Conservation (phyloP, 2,888 invertebrate species). For the Morpho deidamia region DNA sequence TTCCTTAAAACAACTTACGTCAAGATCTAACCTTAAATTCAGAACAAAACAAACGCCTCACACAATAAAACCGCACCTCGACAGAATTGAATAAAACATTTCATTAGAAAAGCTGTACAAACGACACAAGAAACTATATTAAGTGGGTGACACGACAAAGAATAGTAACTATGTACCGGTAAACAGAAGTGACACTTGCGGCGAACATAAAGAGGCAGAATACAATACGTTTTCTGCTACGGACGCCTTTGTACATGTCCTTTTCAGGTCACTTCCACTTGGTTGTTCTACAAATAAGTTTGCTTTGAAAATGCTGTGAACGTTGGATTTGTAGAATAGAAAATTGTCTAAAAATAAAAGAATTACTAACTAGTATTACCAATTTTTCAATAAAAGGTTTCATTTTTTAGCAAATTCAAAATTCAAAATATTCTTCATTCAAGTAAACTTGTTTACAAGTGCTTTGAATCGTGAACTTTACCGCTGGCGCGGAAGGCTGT, state of each 20-base stretch:
- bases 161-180: conserved; percentile 40
- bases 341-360: too few relatives aligned
- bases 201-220: conserved; percentile 48
- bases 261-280: conserved; percentile 70
- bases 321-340: background rate
- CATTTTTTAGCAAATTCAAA: too few relatives aligned
- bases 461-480: too few relatives aligned
- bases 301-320: background rate
- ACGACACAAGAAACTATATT: conserved; percentile 33
- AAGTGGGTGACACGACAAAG: conserved; percentile 56
- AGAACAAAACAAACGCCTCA: conserved; percentile 1
- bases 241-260: conserved; percentile 60
- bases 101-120: conserved; percentile 30
- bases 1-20: background rate
- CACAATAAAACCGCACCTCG: conserved; percentile 3
- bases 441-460: too few relatives aligned
- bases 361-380: too few relatives aligned
- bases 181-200: conserved; percentile 48
- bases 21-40: conserved; percentile 1
- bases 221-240: conserved; percentile 67
- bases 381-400: too few relatives aligned
- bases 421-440: too few relatives aligned
- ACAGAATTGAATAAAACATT: conserved; percentile 29
- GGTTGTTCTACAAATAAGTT: conserved; percentile 61
- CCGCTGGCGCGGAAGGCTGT: too few relatives aligned